Evolutionary conservation across 2,113 vertebrate species (phyloP).

Genomic region (Pseudopipra pipra): DNA sequence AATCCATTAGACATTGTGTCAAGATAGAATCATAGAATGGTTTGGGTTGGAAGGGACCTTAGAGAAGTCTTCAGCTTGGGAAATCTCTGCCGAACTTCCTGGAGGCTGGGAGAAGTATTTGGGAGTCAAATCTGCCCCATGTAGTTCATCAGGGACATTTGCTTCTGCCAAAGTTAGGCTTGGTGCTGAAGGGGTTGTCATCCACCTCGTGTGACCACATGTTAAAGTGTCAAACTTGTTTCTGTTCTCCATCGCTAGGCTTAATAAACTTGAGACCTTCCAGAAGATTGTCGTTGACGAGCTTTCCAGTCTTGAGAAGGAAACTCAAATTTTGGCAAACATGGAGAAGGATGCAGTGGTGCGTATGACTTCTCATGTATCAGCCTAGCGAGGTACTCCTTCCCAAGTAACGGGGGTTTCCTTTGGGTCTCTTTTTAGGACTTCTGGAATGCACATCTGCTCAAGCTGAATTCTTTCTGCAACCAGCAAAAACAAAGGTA

Average conservation of each 20-base stretch:
- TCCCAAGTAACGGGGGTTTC: not conserved
- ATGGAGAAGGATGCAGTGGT: constrained; percentile 80
- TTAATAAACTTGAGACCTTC: constrained; percentile 78
- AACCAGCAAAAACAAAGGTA: constrained; percentile 79
- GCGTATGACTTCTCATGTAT: not conserved
- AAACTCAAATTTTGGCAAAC: constrained; percentile 59
- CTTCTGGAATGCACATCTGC: constrained; percentile 77
- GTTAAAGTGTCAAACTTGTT: not conserved
- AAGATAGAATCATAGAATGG: not conserved
- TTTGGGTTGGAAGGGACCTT: not conserved
- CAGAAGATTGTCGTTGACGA: constrained; percentile 74
- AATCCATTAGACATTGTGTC: not conserved
- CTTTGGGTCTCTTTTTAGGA: constrained; percentile 66
- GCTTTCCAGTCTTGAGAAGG: constrained; percentile 75
- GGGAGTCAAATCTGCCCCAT: not conserved
- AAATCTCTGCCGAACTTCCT: not conserved
- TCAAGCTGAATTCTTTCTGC: constrained; percentile 78
- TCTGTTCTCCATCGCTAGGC: constrained; percentile 57
- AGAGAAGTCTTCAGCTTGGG: not conserved
- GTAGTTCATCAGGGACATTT: not conserved
- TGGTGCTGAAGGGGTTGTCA: not conserved
- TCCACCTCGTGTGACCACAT: not conserved
- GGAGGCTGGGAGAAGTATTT: not conserved
- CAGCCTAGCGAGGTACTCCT: not conserved
- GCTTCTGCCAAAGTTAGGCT: not conserved